A percentile compares a stretch with the other conserved stretches of the same genome.
These are phyloP conservation scores for Subacronicta megacephala DNA, from an alignment of 2,888 invertebrate genomes.

Conservation along the genomic window DNA sequence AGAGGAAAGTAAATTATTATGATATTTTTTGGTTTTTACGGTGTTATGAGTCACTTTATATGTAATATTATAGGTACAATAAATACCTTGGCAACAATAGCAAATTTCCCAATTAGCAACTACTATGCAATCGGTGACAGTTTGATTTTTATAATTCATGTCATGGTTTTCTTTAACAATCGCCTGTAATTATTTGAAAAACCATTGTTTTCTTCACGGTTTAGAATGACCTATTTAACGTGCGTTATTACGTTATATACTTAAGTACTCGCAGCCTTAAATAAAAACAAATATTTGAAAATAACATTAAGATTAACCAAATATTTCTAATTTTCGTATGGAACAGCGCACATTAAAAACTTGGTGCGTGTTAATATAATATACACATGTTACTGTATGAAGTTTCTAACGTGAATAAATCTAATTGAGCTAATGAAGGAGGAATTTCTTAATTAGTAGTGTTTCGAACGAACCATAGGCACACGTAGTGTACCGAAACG, in stretches of 20 bases:
- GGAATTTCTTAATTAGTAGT: slow-evolving; percentile 88
- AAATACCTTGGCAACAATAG: not conserved
- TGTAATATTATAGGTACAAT: too few relatives aligned
- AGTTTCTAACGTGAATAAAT: slow-evolving; percentile 79
- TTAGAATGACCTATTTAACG: slow-evolving; percentile 27
- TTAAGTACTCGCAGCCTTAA: not conserved
- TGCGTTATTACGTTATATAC: slow-evolving; percentile 1
- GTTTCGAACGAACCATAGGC: slow-evolving; percentile 82
- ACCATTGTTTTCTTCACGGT: slow-evolving; percentile 27
- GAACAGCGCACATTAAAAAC: slow-evolving; percentile 44
- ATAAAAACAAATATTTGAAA: slow-evolving; percentile 33
- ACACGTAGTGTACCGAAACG: slow-evolving; percentile 85
- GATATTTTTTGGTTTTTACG: too few relatives aligned
- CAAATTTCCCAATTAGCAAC: slow-evolving; percentile 5
- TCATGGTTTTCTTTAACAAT: slow-evolving; percentile 30
- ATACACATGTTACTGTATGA: slow-evolving; percentile 62
- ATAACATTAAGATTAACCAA: slow-evolving; percentile 54
- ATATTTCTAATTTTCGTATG: slow-evolving; percentile 42
- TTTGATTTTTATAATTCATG: slow-evolving; percentile 23
- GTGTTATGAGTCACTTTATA: too few relatives aligned
- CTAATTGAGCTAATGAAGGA: slow-evolving; percentile 87
- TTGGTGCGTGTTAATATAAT: slow-evolving; percentile 52
- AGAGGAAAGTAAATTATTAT: too few relatives aligned
- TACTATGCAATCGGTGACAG: slow-evolving; percentile 25
- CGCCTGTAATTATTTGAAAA: slow-evolving; percentile 15